A percentile compares a stretch with the other conserved stretches of the same genome.
Evolutionary conservation across 1,140 invertebrate genomes (phyloP).

Genomic region (Drosophila murphyi): DNA sequence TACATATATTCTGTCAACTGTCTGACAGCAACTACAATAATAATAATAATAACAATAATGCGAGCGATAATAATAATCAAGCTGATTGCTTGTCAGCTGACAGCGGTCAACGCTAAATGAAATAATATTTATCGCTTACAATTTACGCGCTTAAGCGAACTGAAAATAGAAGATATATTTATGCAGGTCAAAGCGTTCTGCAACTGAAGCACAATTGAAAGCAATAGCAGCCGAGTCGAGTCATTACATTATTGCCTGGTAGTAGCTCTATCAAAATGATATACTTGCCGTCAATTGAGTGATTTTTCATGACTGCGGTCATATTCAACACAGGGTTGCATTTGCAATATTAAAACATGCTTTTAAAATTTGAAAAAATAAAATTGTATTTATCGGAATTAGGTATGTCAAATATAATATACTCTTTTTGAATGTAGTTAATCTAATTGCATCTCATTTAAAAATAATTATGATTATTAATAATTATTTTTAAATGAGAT

Average conservation of each 20-base stretch:
- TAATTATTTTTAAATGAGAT: no score
- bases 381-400: no score
- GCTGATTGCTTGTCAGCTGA: slow-evolving; percentile 44
- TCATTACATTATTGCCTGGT: slow-evolving; percentile 6
- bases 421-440: no score
- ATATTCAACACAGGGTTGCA: no score
- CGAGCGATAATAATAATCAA: slow-evolving; percentile 33
- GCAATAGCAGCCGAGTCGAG: slow-evolving; percentile 3
- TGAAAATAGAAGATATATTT: slow-evolving; percentile 25
- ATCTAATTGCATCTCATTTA: no score
- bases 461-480: no score
- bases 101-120: slow-evolving; percentile 46
- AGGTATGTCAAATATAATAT: no score
- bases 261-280: no score
- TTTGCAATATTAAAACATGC: no score
- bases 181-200: slow-evolving; percentile 14
- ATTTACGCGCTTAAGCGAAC: slow-evolving; percentile 37
- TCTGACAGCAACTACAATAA: slow-evolving; percentile 41
- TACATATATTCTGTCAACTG: slow-evolving; percentile 57
- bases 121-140: slow-evolving; percentile 78
- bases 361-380: no score
- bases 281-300: no score
- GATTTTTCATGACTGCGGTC: no score
- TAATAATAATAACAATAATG: slow-evolving; percentile 36
- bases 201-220: slow-evolving; percentile 7